phyloP scores from a whole-genome alignment of 2,797 vertebrate species.

The Phrynocephalus vlangalii region DNA sequence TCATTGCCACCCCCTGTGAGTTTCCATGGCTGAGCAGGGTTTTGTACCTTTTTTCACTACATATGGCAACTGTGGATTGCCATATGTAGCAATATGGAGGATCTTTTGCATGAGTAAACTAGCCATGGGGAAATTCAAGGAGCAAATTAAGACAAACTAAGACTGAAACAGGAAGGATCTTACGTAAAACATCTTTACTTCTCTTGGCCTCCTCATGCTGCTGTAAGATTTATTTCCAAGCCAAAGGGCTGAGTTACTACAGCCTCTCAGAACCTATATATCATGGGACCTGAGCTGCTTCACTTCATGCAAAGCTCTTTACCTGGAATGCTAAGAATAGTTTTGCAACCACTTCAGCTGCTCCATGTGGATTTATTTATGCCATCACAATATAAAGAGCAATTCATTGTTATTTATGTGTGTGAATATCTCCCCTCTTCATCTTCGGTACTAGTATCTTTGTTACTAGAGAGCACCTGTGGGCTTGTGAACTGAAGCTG shows the following conservation, averaged over 20 bases:
- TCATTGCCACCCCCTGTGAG: no score
- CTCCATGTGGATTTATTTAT: slow-evolving; percentile 52
- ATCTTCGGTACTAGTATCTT: slow-evolving; percentile 23
- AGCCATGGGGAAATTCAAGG: slow-evolving; percentile 27
- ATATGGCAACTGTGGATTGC: no score
- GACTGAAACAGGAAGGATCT: slow-evolving; percentile 40
- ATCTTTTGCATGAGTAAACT: background rate
- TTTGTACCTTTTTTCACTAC: no score
- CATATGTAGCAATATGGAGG: background rate
- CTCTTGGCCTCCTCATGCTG: slow-evolving; percentile 43
- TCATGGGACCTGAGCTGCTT: slow-evolving; percentile 45
- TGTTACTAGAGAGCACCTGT: background rate
- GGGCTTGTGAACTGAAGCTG: background rate
- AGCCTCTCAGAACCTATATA: slow-evolving; percentile 53
- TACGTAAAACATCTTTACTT: slow-evolving; percentile 49
- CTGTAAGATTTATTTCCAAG: slow-evolving; percentile 66
- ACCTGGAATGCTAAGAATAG: slow-evolving; percentile 29
- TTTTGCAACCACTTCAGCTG: slow-evolving; percentile 56
- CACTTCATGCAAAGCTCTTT: slow-evolving; percentile 53
- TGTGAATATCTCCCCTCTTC: slow-evolving; percentile 20
- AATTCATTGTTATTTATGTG: slow-evolving; percentile 30
- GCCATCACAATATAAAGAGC: background rate
- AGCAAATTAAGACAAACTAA: slow-evolving; percentile 60
- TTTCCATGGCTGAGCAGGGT: no score
- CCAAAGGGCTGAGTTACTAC: slow-evolving; percentile 54